Evolutionary conservation across 92 coral and sea anemone genomes (phyloP).

Genomic region (Palythoa grandis): DNA sequence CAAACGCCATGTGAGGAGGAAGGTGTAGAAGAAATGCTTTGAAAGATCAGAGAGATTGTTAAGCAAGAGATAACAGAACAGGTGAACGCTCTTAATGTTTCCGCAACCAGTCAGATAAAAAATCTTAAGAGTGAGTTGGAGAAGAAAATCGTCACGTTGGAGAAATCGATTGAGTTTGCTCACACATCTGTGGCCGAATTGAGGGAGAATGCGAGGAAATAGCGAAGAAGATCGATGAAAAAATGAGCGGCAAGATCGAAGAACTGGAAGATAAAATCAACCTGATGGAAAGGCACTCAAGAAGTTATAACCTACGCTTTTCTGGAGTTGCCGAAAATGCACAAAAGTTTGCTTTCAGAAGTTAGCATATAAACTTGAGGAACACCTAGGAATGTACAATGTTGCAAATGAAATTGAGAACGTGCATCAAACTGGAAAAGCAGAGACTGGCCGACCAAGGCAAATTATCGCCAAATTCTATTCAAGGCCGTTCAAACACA

Average conservation of each 20-base stretch:
- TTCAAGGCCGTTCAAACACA: conserved; percentile 39
- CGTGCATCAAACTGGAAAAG: conserved; percentile 32
- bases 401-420: conserved; percentile 29
- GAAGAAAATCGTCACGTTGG: conserved; percentile 22
- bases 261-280: conserved; percentile 36
- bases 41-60: conserved; percentile 31
- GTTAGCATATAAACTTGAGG: conserved; percentile 21
- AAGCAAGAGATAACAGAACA: conserved; percentile 31
- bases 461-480: conserved; percentile 28
- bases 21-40: conserved; percentile 27
- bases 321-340: conserved; percentile 14
- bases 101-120: conserved; percentile 32
- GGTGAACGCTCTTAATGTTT: conserved; percentile 21
- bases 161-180: conserved; percentile 35
- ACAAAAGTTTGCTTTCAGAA: conserved; percentile 30
- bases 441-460: conserved; percentile 27
- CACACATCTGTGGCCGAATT: conserved; percentile 12
- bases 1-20: conserved; percentile 26
- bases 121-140: conserved; percentile 41
- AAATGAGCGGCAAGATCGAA: conserved; percentile 30
- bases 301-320: conserved; percentile 33
- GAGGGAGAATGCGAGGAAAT: conserved; percentile 11
- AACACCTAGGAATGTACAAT: conserved; percentile 18
- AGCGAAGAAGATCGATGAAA: conserved; percentile 26
- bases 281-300: conserved; percentile 36